A percentile compares a stretch with the other conserved stretches of the same genome.
Conservation (phyloP, 2,797 vertebrate genomes). For the Brachymystax lenok region DNA sequence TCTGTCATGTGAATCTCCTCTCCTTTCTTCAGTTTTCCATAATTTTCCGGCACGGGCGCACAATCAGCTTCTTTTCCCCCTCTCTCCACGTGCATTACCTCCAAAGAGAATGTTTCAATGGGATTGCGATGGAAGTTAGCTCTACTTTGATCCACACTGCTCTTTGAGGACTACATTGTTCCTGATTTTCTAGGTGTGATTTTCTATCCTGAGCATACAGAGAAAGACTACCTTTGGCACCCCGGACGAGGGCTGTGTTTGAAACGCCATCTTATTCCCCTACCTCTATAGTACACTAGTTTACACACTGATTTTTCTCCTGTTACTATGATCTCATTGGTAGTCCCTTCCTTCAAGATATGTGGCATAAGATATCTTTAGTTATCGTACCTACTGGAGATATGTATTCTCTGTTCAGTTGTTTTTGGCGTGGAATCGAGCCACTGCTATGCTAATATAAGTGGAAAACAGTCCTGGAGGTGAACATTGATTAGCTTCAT, state of each 20-base stretch:
- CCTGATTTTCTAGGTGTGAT: slow-evolving; percentile 78
- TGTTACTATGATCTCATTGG: not conserved
- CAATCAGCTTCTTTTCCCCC: slow-evolving; percentile 68
- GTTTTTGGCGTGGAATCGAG: not conserved
- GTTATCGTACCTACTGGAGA: not conserved
- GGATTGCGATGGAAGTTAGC: slow-evolving; percentile 82
- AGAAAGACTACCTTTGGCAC: not conserved
- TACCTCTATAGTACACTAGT: not conserved
- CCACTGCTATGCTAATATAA: not conserved
- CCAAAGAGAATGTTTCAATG: slow-evolving; percentile 84
- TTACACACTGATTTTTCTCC: not conserved
- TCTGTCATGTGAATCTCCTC: slow-evolving; percentile 51
- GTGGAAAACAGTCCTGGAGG: slow-evolving; percentile 53
- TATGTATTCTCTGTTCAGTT: not conserved
- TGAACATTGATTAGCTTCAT: slow-evolving; percentile 57
- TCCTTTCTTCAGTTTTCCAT: slow-evolving; percentile 69
- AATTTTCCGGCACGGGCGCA: slow-evolving; percentile 71
- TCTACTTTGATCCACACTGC: slow-evolving; percentile 74
- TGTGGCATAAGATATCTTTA: not conserved
- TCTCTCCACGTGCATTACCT: slow-evolving; percentile 78
- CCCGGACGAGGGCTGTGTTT: not conserved
- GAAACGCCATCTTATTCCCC: not conserved
- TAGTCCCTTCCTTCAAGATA: not conserved
- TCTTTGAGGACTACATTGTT: slow-evolving; percentile 79
- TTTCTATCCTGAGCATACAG: slow-evolving; percentile 60